Conservation (phyloP, 2,797 vertebrate genomes). For the Catharus ustulatus region DNA sequence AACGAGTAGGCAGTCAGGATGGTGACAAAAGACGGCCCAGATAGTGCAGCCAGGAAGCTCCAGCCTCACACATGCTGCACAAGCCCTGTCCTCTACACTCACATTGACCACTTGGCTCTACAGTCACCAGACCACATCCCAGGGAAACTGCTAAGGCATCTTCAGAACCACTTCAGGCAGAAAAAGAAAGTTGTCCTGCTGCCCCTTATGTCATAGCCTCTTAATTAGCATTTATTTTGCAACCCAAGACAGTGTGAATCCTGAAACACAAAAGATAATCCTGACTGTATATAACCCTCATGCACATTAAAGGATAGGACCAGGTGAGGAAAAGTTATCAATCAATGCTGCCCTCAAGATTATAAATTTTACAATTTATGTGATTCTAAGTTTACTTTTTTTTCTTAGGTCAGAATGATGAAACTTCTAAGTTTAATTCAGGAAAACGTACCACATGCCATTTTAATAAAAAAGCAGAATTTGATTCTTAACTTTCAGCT, state of each 20-base stretch:
- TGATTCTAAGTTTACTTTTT: neutral
- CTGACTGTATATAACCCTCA: neutral
- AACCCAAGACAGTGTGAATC: neutral
- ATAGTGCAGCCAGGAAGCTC: rapidly evolving
- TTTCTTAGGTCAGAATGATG: neutral
- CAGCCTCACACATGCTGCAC: rapidly evolving
- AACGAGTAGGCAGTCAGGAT: neutral
- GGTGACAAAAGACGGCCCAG: neutral
- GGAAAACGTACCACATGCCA: neutral
- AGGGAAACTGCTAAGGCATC: neutral
- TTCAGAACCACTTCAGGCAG: neutral
- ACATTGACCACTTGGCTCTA: neutral
- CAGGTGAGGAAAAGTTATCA: neutral
- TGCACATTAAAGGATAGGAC: neutral
- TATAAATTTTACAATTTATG: neutral
- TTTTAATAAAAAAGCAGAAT: neutral
- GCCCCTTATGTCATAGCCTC: neutral
- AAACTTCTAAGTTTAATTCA: neutral
- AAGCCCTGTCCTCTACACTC: neutral
- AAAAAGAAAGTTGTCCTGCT: neutral
- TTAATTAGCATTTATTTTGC: neutral
- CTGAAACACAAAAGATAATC: neutral
- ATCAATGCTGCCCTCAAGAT: neutral
- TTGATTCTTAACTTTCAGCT: neutral
- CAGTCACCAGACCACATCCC: neutral